Base-by-base conservation (phyloP, 2,797 vertebrate species). In the Hipposideros larvatus region DNA sequence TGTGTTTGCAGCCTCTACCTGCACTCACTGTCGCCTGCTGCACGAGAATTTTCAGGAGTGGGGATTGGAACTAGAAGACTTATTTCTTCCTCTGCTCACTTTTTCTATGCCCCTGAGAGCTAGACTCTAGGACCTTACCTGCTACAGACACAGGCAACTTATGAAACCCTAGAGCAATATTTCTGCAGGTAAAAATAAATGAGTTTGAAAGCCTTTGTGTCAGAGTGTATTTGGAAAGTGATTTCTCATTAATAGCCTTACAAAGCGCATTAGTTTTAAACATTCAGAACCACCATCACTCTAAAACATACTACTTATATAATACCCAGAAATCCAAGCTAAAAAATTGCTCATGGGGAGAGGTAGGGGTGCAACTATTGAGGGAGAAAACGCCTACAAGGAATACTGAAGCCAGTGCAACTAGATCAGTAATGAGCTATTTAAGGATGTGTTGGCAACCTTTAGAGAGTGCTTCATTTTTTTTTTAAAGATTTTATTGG, bases 391-490 rank as follows among this genome's bases (percentile, higher is more conserved):
- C 9, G 79, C 7, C 31, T 28, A n/a, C 21, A 26, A 82, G 75
- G 24, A 94, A 41, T 11, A 75, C 1, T 66, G 57, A 90, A 79
- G 61, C 26, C n/a, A 1, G 21, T 14, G 13, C 28, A 82, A 82
- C 22, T 24, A 73, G 22, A n/a, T 71, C 53, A 75, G 37, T 21
- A 87, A 86, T 11, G 43, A 75, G 59, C 43, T 73, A 71, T 21
- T 93, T 89, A 93, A 86, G 68, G 37, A 51, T 16, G 43, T 41
- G 41, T 24, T 78, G 83, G 61, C 68, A 94, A 66, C 53, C 53
- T 85, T 95, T 71, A 70, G 48, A 90, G 22, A 34, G n/a, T 28
- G 43, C 59, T 89, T 74, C 46, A 9, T 80, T 95, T 91, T 53
- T 37, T 37, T 37, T 37, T 37, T 37, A 3, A 37, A 37, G 37